These are phyloP conservation scores for Aphodius sticticus DNA, from an alignment of 2,888 invertebrate species.

Conservation along the genomic window DNA sequence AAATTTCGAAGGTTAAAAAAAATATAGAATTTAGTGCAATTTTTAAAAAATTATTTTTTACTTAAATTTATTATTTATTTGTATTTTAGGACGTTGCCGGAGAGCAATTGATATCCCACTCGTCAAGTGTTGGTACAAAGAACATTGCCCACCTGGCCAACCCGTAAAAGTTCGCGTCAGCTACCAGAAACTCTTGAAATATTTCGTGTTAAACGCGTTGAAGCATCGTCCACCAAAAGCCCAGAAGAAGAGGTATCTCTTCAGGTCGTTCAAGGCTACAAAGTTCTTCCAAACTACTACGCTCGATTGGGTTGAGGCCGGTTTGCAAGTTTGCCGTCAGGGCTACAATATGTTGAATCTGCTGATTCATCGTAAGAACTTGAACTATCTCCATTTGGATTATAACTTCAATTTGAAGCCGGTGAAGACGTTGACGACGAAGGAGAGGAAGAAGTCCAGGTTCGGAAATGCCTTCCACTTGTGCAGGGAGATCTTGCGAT, in stretches of 20 bases:
- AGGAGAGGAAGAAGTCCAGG: constrained; percentile 98
- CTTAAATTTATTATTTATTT: constrained; percentile 10
- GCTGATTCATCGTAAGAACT: constrained; percentile 97
- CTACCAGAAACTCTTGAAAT: constrained; percentile 98
- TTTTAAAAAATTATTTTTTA: too few relatives aligned
- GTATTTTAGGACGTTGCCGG: constrained; percentile 76
- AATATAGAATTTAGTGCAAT: too few relatives aligned
- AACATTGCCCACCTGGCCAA: constrained; percentile 93
- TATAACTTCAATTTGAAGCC: constrained; percentile 99
- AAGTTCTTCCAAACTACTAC: constrained; percentile 99
- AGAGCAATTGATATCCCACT: constrained; percentile 97
- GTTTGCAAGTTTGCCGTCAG: constrained; percentile 96
- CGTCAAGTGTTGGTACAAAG: constrained; percentile 97
- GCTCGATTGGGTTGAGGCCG: constrained; percentile 99
- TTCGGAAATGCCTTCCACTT: constrained; percentile 96
- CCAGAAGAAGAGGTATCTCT: constrained; percentile 97
- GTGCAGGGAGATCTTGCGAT: constrained; percentile 97
- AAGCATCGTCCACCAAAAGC: constrained; percentile 98
- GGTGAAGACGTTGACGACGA: constrained; percentile 98
- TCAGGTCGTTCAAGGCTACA: constrained; percentile 99
- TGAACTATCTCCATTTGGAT: constrained; percentile 99
- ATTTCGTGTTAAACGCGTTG: constrained; percentile 96
- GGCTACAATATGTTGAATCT: constrained; percentile 99
- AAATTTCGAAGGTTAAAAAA: too few relatives aligned
- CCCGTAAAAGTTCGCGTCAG: constrained; percentile 99